phyloP scores from a whole-genome alignment of 2,888 invertebrate species.

The Ophion obscuratus region DNA sequence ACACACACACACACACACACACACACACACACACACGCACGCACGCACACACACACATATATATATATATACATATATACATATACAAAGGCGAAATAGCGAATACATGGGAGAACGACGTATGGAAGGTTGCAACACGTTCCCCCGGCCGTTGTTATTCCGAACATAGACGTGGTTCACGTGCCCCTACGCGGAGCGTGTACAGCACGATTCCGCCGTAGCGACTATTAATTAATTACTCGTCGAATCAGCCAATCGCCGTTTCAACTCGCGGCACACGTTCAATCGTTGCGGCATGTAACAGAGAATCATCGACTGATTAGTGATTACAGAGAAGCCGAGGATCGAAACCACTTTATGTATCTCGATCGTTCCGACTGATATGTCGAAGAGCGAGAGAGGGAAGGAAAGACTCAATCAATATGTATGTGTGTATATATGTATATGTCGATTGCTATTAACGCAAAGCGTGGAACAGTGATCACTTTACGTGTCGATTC shows the following conservation, averaged over 20 bases:
- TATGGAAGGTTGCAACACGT: constrained; percentile 8
- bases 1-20: no score
- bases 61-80: not conserved
- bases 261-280: constrained; percentile 59
- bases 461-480: not conserved
- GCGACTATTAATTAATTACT: constrained; percentile 77
- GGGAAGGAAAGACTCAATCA: not conserved
- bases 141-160: constrained; percentile 6
- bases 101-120: not conserved
- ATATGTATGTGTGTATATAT: no score
- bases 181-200: constrained; percentile 8
- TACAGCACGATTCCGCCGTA: constrained; percentile 49
- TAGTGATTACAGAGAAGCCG: constrained; percentile 73
- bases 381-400: constrained; percentile 17
- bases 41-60: no score
- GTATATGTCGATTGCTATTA: no score
- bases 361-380: constrained; percentile 21
- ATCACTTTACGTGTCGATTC: not conserved
- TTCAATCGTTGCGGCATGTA: constrained; percentile 68
- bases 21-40: no score
- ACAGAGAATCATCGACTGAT: constrained; percentile 70
- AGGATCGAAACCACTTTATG: constrained; percentile 57
- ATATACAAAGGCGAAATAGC: not conserved
- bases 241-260: constrained; percentile 73
- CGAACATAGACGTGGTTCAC: constrained; percentile 42